Evolutionary conservation across 2,797 vertebrate genomes (phyloP), one percentile per base, ranked within the genome.

Genomic region (Spondyliosoma cantharus): DNA sequence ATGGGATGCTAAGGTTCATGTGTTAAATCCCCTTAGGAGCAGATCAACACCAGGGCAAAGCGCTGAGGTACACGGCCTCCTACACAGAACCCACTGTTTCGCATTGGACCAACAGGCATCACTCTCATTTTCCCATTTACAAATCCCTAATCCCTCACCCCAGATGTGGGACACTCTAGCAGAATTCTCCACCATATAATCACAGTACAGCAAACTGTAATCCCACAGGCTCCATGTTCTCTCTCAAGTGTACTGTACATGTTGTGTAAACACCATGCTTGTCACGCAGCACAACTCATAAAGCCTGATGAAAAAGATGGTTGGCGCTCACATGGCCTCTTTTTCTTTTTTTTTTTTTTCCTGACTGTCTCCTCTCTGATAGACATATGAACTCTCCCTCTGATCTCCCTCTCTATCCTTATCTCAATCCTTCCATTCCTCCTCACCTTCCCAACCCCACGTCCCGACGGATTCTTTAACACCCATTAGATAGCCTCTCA

Each of bases 141-240:
- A 90, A 90, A 92, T 90, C 83, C 74, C 6, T 91, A 90, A 91
- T 90, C 86, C 84, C 77, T 45, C 37, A 68, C 83, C 83, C 84
- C 84, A 85, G 81, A 91, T 88, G 82, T 86, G 78, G 87, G 80
- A 87, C 89, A 88, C 85, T 91, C 84, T 62, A 76, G 70, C 43
- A 6, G 68, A 82, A 61, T 80, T 76, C 83, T 84, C 58, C 62
- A 48, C 78, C 58, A 69, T 77, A 84, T 82, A 89, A 92, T 90
- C 87, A 92, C 86, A 78, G 69, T 17, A 29, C 63, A 70, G 72
- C 45, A 25, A 68, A 81, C 49, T 56, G 43, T 89, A 90, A 91
- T 90, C 74, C 59, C 83, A 56, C 53, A 70, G 81, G 20, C 75
- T 82, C 46, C 65, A 32, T 63, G 78, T 81, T 80, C 83, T 78